phyloP scores from a whole-genome alignment of 2,888 invertebrate genomes.

The Aphidius colemani region DNA sequence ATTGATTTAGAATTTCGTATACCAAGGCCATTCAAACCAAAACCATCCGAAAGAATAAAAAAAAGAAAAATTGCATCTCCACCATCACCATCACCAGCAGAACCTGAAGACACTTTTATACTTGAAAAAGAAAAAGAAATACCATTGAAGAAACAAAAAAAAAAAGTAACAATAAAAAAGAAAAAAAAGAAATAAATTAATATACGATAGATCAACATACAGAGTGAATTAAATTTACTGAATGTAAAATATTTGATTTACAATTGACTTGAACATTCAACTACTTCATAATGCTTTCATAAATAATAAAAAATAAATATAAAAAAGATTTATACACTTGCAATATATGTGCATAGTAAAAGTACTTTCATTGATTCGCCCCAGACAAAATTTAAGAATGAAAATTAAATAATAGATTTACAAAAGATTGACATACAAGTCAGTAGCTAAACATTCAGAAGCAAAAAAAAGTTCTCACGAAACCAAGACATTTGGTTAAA shows the following conservation, averaged over 20 bases:
- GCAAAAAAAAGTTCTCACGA: conserved; percentile 45
- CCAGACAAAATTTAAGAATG: background rate
- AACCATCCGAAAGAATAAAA: conserved; percentile 17
- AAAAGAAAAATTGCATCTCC: conserved; percentile 1
- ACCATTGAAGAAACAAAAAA: no score
- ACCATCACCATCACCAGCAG: no score
- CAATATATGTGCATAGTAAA: background rate
- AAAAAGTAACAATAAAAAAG: no score
- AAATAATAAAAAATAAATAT: background rate
- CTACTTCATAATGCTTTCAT: no score
- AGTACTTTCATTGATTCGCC: conserved; percentile 1
- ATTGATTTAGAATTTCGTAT: conserved; percentile 50
- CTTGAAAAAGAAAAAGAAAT: no score
- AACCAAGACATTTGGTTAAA: conserved; percentile 26
- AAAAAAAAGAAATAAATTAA: no score
- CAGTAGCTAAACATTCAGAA: conserved; percentile 17
- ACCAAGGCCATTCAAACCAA: conserved; percentile 48
- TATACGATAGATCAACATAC: no score
- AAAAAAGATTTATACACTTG: conserved; percentile 11
- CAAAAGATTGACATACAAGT: conserved; percentile 1
- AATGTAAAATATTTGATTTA: no score
- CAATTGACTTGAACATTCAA: no score
- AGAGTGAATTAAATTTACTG: no score
- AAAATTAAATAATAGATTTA: background rate
- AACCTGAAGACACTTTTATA: no score